Conservation (phyloP, 2,797 vertebrate genomes). For the Sarcophilus harrisii region DNA sequence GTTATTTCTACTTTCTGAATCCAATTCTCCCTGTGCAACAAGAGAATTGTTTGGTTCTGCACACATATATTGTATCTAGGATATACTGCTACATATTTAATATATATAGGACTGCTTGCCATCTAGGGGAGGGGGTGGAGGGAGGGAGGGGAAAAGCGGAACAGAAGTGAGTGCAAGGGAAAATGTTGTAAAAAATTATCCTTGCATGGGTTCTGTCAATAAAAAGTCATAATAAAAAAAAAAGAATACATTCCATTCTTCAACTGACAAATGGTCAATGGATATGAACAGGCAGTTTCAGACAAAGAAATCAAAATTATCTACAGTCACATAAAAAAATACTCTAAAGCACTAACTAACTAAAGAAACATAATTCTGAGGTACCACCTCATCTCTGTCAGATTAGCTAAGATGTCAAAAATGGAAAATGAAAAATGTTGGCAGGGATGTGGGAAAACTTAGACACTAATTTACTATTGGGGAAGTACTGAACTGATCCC, state of each 20-base stretch:
- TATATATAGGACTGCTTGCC: too few species aligned
- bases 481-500: background rate
- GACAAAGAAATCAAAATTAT: background rate
- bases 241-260: background rate
- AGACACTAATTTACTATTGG: background rate
- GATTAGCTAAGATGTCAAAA: background rate
- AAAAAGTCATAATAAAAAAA: too few species aligned
- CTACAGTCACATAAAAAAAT: background rate
- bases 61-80: too few species aligned
- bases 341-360: background rate
- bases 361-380: background rate
- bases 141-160: too few species aligned
- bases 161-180: too few species aligned
- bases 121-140: too few species aligned
- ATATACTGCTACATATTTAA: too few species aligned
- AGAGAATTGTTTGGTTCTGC: too few species aligned
- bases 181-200: too few species aligned
- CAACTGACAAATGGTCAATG: background rate
- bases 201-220: too few species aligned
- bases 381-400: background rate
- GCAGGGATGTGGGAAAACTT: background rate
- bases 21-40: too few species aligned
- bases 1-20: too few species aligned
- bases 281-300: background rate
- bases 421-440: background rate